Evolutionary conservation across 2,113 vertebrate species (phyloP), one percentile per base, ranked within the genome.

Genomic region (Triplophysa siluroides): DNA sequence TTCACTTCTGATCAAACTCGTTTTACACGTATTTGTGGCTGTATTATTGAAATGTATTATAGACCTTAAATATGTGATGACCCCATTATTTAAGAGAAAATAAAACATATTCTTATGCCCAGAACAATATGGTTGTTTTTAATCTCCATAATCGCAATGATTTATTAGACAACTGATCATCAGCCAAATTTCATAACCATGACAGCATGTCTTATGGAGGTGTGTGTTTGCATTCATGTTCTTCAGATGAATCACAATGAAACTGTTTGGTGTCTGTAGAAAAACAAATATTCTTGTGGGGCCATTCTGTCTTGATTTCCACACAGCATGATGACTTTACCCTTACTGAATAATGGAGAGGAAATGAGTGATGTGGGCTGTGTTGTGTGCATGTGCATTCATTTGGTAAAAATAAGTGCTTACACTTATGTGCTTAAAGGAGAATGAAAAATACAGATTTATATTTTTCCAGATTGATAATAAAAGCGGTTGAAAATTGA

Each of bases 341-440:
- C 23, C 50, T 60, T 18, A 54, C 63, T 50, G 50, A 78, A 67
- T 67, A 58, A 78, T 52, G 21, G 62, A 69, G 33, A 69, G 76
- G 76, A 68, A 65, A 26, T 45, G 65, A 38, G 50, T 14, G 16
- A 50, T 41, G 64, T 14, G 56, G 6, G 8, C 54, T 58, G 77
- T 70, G 26, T 67, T 70, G 18, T 58, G 54, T 58, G 19, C 33
- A 33, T n/a, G 54, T 21, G 54, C 54, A 52, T 52, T 52, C 19
- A 18, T 21, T 41, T 41, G n/a, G 38, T 74, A 3, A 72, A 58
- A 72, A n/a, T n/a, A n/a, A n/a, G n/a, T n/a, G n/a, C n/a, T n/a
- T n/a, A n/a, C n/a, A 72, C 24, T 29, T 8, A 1, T n/a, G 47
- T 16, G 14, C 47, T 71, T 10, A 0, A 24, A 7, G 68, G 47